These are phyloP conservation scores for Vicugna pacos DNA, from an alignment of 2,113 vertebrate species.

Conservation along the genomic window DNA sequence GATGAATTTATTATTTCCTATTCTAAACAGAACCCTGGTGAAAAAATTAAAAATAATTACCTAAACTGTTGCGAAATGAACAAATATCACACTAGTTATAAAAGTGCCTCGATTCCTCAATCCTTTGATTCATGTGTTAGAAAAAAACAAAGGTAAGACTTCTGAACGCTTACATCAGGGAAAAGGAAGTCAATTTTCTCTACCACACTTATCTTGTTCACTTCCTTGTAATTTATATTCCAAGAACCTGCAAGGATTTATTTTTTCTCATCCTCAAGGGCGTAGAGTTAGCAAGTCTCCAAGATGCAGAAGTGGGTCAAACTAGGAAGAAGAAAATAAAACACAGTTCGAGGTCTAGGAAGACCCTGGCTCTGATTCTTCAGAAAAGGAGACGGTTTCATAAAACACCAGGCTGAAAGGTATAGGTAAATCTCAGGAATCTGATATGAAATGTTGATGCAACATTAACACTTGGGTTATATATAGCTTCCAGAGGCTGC, in stretches of 20 bases:
- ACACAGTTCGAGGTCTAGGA: constrained; percentile 52
- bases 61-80: not conserved
- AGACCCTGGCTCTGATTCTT: not conserved
- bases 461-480: constrained; percentile 38
- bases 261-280: constrained; percentile 61
- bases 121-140: constrained; percentile 10
- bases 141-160: not conserved
- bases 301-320: constrained; percentile 43
- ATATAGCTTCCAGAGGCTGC: not conserved
- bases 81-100: not conserved
- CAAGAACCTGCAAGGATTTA: constrained; percentile 11
- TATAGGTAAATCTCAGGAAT: constrained; percentile 26
- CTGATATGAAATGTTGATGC: constrained; percentile 24
- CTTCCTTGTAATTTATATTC: constrained; percentile 64
- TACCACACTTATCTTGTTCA: not conserved
- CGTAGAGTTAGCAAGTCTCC: constrained; percentile 4
- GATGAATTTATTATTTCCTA: not conserved
- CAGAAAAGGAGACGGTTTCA: not conserved
- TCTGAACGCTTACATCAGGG: not conserved
- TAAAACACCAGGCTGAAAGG: not conserved
- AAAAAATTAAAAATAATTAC: constrained; percentile 43
- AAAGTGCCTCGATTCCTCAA: not conserved
- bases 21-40: not conserved
- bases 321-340: constrained; percentile 64
- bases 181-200: constrained; percentile 38